Percentiles rank a stretch among this genome's conserved stretches.
phyloP scores from a whole-genome alignment of 2,113 vertebrate genomes.

The Pimephales promelas region DNA sequence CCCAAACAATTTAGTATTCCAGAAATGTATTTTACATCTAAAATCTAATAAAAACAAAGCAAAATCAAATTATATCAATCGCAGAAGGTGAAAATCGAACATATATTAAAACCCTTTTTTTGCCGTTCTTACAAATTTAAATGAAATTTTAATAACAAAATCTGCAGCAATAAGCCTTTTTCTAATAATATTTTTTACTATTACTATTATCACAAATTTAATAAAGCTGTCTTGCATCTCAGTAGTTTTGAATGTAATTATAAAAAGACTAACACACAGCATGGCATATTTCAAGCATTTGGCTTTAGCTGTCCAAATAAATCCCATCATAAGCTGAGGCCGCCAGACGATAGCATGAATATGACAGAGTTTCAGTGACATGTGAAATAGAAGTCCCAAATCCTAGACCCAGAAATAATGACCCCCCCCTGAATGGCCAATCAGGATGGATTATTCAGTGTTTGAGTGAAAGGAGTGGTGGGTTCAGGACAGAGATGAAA shows the following conservation, averaged over 20 bases:
- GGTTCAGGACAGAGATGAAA: constrained; percentile 50
- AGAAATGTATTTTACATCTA: not conserved
- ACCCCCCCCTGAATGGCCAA: constrained; percentile 26
- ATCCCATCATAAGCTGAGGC: constrained; percentile 28
- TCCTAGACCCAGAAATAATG: constrained; percentile 38
- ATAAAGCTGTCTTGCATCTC: not conserved
- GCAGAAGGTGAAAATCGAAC: not conserved
- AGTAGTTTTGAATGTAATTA: constrained; percentile 25
- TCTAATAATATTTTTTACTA: not conserved
- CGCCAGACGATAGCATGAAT: constrained; percentile 27
- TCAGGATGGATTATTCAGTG: constrained; percentile 44
- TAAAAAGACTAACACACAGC: constrained; percentile 27
- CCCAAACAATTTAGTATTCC: constrained; percentile 5
- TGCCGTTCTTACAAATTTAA: not conserved
- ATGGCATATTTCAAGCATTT: constrained; percentile 27
- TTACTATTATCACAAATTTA: not conserved
- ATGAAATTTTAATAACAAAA: constrained; percentile 14
- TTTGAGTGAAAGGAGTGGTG: constrained; percentile 45
- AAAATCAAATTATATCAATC: not conserved
- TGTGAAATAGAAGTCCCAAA: constrained; percentile 28
- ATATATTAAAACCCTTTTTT: not conserved
- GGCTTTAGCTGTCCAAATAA: constrained; percentile 23
- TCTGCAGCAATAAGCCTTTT: constrained; percentile 31
- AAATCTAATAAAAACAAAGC: not conserved
- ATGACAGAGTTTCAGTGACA: constrained; percentile 34